phyloP scores from a whole-genome alignment of 2,797 vertebrate genomes.

The Gorsachius magnificus region DNA sequence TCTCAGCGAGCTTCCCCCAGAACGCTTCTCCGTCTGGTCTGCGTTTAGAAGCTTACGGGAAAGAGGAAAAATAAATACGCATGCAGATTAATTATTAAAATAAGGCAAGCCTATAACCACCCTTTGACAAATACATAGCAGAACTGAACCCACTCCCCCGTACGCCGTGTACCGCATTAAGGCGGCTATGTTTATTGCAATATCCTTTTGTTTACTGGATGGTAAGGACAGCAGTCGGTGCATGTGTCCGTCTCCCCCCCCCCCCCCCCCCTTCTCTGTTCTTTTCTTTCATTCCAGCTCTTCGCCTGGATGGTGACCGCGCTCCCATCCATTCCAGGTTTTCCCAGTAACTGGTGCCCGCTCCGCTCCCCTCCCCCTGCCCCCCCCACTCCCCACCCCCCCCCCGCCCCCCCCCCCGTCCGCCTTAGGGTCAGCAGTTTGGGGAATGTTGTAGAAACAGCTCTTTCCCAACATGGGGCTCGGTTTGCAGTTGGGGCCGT shows the following conservation, averaged over 20 bases:
- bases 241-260: no score
- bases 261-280: not conserved
- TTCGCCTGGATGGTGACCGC: not conserved
- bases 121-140: not conserved
- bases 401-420: no score
- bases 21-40: not conserved
- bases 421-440: not conserved
- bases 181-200: not conserved
- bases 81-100: conserved; percentile 8
- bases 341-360: not conserved
- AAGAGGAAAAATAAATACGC: conserved; percentile 20
- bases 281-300: not conserved
- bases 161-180: not conserved
- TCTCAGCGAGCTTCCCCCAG: not conserved
- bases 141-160: not conserved
- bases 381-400: no score
- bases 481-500: not conserved
- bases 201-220: not conserved
- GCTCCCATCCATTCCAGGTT: conserved; percentile 19
- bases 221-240: not conserved
- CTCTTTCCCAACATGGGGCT: conserved; percentile 7
- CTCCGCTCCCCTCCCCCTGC: not conserved
- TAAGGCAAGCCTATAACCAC: not conserved
- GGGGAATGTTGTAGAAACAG: conserved; percentile 23
- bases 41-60: not conserved